Evolutionary conservation across 2,888 invertebrate species (phyloP).

Genomic region (Ichneumon xanthorius): DNA sequence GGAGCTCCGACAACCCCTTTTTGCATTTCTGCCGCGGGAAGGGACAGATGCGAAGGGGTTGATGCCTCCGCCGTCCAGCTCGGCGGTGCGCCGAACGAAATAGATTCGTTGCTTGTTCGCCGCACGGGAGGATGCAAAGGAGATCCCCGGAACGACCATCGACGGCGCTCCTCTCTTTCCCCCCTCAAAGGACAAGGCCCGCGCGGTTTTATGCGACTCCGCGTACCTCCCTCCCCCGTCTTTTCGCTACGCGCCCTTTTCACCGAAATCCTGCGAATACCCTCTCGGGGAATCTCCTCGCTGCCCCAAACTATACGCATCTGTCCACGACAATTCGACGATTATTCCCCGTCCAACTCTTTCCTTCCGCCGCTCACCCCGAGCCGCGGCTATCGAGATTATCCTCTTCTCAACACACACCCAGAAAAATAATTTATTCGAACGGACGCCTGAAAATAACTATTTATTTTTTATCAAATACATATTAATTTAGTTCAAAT

Average conservation of each 20-base stretch:
- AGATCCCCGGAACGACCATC: constrained; percentile 66
- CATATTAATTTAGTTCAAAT: no score
- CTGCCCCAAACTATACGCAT: constrained; percentile 45
- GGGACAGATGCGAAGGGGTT: constrained; percentile 70
- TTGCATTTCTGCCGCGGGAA: constrained; percentile 70
- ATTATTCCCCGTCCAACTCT: constrained; percentile 61
- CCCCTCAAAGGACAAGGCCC: constrained; percentile 54
- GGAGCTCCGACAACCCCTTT: constrained; percentile 71
- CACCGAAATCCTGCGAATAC: constrained; percentile 62
- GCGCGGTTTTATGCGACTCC: constrained; percentile 23
- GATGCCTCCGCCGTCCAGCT: constrained; percentile 50
- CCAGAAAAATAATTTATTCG: no score
- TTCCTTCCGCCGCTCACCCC: constrained; percentile 43
- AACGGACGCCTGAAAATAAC: no score
- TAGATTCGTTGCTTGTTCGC: constrained; percentile 45
- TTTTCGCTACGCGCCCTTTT: constrained; percentile 66
- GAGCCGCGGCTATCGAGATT: constrained; percentile 10
- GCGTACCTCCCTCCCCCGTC: constrained; percentile 31
- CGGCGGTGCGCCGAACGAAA: constrained; percentile 35
- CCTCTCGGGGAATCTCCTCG: constrained; percentile 47
- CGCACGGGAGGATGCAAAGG: constrained; percentile 76
- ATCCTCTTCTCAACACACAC: constrained; percentile 3
- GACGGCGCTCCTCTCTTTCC: constrained; percentile 55
- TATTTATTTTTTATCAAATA: no score
- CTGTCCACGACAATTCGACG: constrained; percentile 61